Conservation (phyloP, 2,888 invertebrate genomes). For the Lasioglossum lativentre region DNA sequence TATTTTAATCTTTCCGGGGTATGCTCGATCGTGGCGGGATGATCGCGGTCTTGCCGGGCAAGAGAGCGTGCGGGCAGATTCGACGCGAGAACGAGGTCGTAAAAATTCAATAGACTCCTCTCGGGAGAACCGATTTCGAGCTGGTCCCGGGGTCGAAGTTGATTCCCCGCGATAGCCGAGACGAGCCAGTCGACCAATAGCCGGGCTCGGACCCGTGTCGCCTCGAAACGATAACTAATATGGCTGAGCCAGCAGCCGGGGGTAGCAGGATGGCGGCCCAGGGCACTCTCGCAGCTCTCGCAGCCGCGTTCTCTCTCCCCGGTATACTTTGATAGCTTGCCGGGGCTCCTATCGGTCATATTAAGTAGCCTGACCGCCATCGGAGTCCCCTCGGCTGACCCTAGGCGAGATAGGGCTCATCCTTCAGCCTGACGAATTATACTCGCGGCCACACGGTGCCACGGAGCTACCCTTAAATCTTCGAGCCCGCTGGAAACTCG, state of each 20-base stretch:
- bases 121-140: conserved; percentile 23
- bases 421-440: conserved; percentile 64
- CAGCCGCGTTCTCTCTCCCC: neutral
- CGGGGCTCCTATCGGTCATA: conserved; percentile 78
- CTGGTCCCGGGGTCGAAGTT: conserved; percentile 29
- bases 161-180: conserved; percentile 47
- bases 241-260: conserved; percentile 68
- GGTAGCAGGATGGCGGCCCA: neutral
- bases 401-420: conserved; percentile 55
- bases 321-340: conserved; percentile 77
- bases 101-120: conserved; percentile 57
- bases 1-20: conserved; percentile 30
- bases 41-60: neutral
- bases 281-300: conserved; percentile 26
- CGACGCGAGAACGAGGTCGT: conserved; percentile 59
- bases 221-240: conserved; percentile 70
- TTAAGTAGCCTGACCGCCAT: conserved; percentile 77
- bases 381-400: conserved; percentile 47
- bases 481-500: conserved; percentile 51
- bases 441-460: conserved; percentile 58
- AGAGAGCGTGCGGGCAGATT: conserved; percentile 16
- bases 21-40: neutral
- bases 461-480: conserved; percentile 69
- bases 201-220: conserved; percentile 38
- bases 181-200: conserved; percentile 24